Base-by-base conservation (phyloP, 2,888 invertebrate genomes). In the Ectemnius continuus region DNA sequence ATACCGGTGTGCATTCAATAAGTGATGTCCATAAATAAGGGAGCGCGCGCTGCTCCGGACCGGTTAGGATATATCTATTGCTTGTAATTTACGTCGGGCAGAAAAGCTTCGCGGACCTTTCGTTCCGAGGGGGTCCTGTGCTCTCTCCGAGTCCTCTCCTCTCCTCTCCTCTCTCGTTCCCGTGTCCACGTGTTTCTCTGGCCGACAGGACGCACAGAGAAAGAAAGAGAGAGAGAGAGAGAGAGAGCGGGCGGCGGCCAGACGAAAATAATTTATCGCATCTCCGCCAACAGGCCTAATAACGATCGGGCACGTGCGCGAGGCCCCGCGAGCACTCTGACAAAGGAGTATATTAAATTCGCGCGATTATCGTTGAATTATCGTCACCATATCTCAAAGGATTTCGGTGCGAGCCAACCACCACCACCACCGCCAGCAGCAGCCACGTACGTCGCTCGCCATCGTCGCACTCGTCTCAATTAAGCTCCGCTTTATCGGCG, bases 11-110 rank as follows among this genome's bases (percentile, higher is more conserved):
- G 82, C 86, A 80, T 81, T 85, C 85, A 82, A 86, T 84, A 82
- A 86, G 79, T 80, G 80, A 81, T 78, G 82, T 80, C 83, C 86
- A 84, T 86, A 86, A 86, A 86, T 84, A 85, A 61, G 80, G 76
- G 73, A 70, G 72, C 76, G 36, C 36, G 36, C 36, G 36, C 36
- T 36, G 76, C 76, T 67, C 74, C 73, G 79, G 85, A 85, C 84
- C 86, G 85, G 84, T 85, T 83, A 82, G 82, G 78, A 85, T 82
- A 81, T 75, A 75, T 75, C 81, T 81, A 81, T 86, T 78, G 85
- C 81, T 83, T 80, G 81, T 84, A 86, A 86, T 85, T 86, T 83
- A 86, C 84, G 83, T 86, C 80, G 76, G 79, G 61, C 73, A 76
- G 83, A 79, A 82, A 81, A 82, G 76, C 79, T 79, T 36, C 73